Base-by-base conservation (phyloP, 2,888 invertebrate species). In the Chrysolina oricalcia region DNA sequence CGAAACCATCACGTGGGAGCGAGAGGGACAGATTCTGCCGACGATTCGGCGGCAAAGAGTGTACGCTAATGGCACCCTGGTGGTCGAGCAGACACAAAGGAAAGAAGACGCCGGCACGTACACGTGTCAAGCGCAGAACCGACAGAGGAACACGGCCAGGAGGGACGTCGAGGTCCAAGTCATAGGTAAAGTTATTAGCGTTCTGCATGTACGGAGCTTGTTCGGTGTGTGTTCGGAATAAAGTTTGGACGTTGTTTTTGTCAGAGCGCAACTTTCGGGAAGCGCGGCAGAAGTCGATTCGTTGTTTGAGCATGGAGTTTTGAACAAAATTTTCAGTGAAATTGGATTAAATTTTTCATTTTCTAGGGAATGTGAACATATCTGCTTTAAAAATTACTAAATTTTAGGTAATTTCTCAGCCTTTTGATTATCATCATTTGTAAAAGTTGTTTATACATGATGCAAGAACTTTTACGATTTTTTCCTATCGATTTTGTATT, bases 1-100 rank as follows among this genome's bases (percentile, higher is more conserved):
- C 81, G 94, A 95, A 87, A 92, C 93, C 79, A 94, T 96, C 85
- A 94, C 93, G 23, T 98, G 98, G 98, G 96, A 96, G 89, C 93
- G 96, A 91, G 97, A 96, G 86, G 95, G 96, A 5, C 94, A 94
- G 89, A 91, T 93, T n/a, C 90, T 97, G 70, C 97, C 97, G 8
- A 92, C 96, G 78, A 97, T 96, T 89, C 92, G 97, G n/a, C 92
- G 97, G 71, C 97, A 97, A 88, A 93, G 95, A 81, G 95, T 96
- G 80, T 96, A 95, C 83, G 91, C 93, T 40, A 96, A 97, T 86
- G 97, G 97, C 48, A 96, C 96, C 11, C 90, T 98, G 80, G 93
- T 95, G 73, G 94, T 98, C 74, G 94, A 95, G 86, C 95, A 95
- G 86, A 94, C 97, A 66, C 96, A 96, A 87, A 92, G 95, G 69